phyloP scores from a whole-genome alignment of 1,140 invertebrate genomes.

The Drosophila tani region DNA sequence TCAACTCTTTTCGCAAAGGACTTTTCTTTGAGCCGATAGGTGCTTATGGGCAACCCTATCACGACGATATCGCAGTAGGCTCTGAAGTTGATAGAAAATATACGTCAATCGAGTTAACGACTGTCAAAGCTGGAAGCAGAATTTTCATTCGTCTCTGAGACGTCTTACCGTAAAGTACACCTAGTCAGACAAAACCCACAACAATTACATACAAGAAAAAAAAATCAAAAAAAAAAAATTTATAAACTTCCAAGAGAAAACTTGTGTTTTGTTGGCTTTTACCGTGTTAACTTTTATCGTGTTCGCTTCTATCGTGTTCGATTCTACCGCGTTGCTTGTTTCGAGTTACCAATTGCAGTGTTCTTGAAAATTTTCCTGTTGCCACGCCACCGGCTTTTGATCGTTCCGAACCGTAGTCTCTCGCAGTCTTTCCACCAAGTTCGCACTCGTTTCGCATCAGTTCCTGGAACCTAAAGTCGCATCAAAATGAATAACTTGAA shows the following conservation, averaged over 20 bases:
- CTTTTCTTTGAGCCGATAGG: not conserved
- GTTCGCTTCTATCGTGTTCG: not conserved
- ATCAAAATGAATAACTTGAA: constrained; percentile 66
- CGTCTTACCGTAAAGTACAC: constrained; percentile 52
- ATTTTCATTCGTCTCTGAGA: constrained; percentile 52
- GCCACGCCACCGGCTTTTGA: not conserved
- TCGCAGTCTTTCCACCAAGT: not conserved
- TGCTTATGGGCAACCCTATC: not conserved
- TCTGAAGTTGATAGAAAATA: not conserved
- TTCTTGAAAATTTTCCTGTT: constrained; percentile 18
- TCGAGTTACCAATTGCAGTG: not conserved
- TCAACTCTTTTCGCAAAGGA: not conserved
- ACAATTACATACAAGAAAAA: constrained; percentile 36
- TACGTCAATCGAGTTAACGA: not conserved
- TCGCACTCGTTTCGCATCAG: not conserved
- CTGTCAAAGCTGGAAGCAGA: not conserved
- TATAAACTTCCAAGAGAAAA: constrained; percentile 9
- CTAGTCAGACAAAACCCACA: constrained; percentile 28
- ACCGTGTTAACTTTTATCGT: constrained; percentile 12
- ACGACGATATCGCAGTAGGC: not conserved
- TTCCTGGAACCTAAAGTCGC: not conserved
- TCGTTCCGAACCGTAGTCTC: too few relatives aligned
- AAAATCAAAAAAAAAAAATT: constrained; percentile 27
- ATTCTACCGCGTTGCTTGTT: not conserved
- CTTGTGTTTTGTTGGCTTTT: constrained; percentile 18